Conservation (phyloP, 1,140 invertebrate species). For the honey bee (Apis mellifera) region Amel_HAv3.1 CM009932.2:9579001-9579500, state of each 20-base stretch:
- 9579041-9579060: background rate
- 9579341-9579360: slow-evolving; percentile 40
- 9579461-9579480: slow-evolving; percentile 74
- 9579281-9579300: background rate
- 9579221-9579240: slow-evolving; percentile 57
- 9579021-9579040: background rate
- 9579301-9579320: too few relatives aligned
- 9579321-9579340: background rate
- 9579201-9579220: slow-evolving; percentile 70
- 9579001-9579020: background rate
- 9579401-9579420: slow-evolving; percentile 9
- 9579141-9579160: background rate
- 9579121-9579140: background rate
- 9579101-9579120: slow-evolving; percentile 2
- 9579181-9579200: slow-evolving; percentile 18
- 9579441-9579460: slow-evolving; percentile 62
- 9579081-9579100: slow-evolving; percentile 9
- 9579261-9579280: too few relatives aligned
- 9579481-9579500: slow-evolving; percentile 78
- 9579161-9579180: background rate
- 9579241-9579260: background rate
- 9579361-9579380: slow-evolving; percentile 40
- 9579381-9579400: slow-evolving; percentile 16
- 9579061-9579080: slow-evolving; percentile 27
- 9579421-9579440: slow-evolving; percentile 32